Base-by-base conservation (phyloP, 2,888 invertebrate species). In the Tridacna gigas region DNA sequence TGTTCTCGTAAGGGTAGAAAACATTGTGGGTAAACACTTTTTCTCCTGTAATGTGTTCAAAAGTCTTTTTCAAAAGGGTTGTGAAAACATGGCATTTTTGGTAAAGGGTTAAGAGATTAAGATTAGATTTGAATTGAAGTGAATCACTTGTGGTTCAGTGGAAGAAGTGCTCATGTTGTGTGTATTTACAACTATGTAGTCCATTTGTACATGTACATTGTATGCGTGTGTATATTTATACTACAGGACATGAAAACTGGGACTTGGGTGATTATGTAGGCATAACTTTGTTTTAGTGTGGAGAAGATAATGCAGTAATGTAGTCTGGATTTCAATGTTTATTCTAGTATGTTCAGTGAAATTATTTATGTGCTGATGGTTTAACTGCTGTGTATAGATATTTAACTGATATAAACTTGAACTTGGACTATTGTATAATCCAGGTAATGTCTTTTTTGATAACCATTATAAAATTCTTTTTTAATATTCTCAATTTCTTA, bases 191-290 rank as follows among this genome's bases (percentile, higher is more conserved):
- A 20, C 56, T 56, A 20, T 56, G 56, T 56, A 56, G 56, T 20
- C 56, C 15, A 4, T 13, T 13, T 63, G 63, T 63, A 13, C 63
- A 25, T 63, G 25, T 63, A 63, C 63, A 63, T 63, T 63, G 4
- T 63, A 22, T 67, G 37, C 20, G 28, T 67, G 67, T 67, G 67
- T 71, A 20, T 71, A 51, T 37, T 37, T 37, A 37, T 37, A 37
- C 37, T n/a, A 71, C 71, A 71, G 71, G 47, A 48, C 71, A 71
- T 51, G 51, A 71, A 71, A 71, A 71, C 45, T 71, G 51, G 71
- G 71, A 47, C 71, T 71, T 71, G 71, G 22, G 65, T 71, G 48
- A 47, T 71, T 71, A 47, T 71, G 71, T 71, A 51, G 13, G 67
- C 37, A 67, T 67, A 67, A 28, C 25, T 67, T 67, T 13, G 12